These are phyloP conservation scores for Macrostomum cliftonense DNA, from an alignment of 2,888 invertebrate species.

Conservation along the genomic window DNA sequence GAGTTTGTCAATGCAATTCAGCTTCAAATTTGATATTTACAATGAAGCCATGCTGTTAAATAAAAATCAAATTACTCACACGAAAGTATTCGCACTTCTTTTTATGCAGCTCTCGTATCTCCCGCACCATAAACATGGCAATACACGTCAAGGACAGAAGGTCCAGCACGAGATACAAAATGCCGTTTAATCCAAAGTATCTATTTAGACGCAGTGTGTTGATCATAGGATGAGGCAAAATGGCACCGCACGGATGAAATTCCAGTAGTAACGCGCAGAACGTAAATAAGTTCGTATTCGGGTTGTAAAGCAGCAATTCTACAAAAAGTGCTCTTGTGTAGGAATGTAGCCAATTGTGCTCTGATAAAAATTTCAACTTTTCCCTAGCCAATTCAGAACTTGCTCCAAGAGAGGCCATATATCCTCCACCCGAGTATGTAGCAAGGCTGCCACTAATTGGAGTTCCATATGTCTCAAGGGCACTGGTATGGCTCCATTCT, in stretches of 20 bases:
- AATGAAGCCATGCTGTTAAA: too few relatives aligned
- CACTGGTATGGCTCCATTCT: slow-evolving; percentile 8
- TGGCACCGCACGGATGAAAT: slow-evolving; percentile 6
- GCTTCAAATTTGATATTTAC: too few relatives aligned
- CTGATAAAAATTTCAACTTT: slow-evolving; percentile 8
- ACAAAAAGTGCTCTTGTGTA: slow-evolving; percentile 14
- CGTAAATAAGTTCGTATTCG: slow-evolving; percentile 13
- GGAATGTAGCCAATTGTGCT: slow-evolving; percentile 14
- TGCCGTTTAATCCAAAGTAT: slow-evolving; percentile 12
- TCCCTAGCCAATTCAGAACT: slow-evolving; percentile 5
- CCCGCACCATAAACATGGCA: slow-evolving; percentile 26
- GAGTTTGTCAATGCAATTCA: too few relatives aligned
- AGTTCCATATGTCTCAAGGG: slow-evolving; percentile 3
- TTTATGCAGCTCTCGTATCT: slow-evolving; percentile 17
- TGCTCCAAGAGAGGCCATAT: slow-evolving; percentile 13
- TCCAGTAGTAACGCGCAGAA: slow-evolving; percentile 13
- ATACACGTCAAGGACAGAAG: slow-evolving; percentile 23
- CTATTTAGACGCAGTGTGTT: not conserved
- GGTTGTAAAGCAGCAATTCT: slow-evolving; percentile 16
- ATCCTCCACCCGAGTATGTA: slow-evolving; percentile 15
- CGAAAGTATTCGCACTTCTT: slow-evolving; percentile 20
- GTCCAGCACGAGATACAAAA: slow-evolving; percentile 20
- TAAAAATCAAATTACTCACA: too few relatives aligned
- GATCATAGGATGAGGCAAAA: not conserved
- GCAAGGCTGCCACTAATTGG: slow-evolving; percentile 10